Evolutionary conservation across 2,888 invertebrate genomes (phyloP).

Genomic region (Pantelozetes paolii): DNA sequence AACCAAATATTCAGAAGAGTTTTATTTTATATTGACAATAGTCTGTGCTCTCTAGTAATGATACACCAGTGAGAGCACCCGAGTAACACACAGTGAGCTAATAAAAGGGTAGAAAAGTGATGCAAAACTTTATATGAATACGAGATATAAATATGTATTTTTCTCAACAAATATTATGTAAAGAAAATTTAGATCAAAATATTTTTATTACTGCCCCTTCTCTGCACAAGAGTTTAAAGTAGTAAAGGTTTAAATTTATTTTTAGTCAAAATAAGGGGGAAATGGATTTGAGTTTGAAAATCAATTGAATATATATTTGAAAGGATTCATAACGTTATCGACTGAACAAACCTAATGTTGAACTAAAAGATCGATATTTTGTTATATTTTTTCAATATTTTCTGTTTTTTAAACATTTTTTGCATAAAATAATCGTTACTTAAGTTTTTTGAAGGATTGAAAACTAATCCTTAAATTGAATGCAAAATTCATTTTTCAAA

Average conservation of each 20-base stretch:
- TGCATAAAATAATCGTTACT: background rate
- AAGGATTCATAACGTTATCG: background rate
- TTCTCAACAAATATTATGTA: background rate
- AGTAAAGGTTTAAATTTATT: too few relatives aligned
- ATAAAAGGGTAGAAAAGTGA: background rate
- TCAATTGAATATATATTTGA: background rate
- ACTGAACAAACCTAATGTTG: background rate
- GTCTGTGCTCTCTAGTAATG: too few relatives aligned
- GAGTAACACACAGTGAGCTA: too few relatives aligned
- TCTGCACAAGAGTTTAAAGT: too few relatives aligned
- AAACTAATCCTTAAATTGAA: background rate
- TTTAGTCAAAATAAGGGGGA: too few relatives aligned
- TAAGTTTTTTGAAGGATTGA: background rate
- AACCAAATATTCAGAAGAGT: too few relatives aligned
- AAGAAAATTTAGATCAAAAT: background rate
- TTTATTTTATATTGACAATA: too few relatives aligned
- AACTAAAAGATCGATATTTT: background rate
- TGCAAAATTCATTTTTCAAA: background rate
- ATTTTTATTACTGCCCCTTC: background rate
- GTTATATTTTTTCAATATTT: background rate
- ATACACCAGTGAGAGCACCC: too few relatives aligned
- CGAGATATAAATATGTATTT: slow-evolving; percentile 16
- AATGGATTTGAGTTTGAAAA: background rate
- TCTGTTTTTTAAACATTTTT: background rate
- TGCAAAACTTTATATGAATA: background rate